Conservation (phyloP, 2,113 vertebrate species). For the Thryonomys swinderianus region DNA sequence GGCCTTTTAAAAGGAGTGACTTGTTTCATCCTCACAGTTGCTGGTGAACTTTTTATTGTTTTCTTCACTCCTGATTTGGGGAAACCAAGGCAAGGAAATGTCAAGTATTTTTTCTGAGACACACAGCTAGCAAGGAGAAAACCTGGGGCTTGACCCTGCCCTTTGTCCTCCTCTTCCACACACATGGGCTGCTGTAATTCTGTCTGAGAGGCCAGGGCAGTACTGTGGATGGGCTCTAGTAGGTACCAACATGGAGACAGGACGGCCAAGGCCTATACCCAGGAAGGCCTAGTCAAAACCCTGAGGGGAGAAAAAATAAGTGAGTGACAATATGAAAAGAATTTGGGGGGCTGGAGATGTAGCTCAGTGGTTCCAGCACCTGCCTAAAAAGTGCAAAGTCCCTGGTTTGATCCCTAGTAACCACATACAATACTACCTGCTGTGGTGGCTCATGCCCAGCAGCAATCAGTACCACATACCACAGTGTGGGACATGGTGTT, state of each 20-base stretch:
- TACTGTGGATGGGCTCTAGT: background rate
- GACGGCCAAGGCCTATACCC: background rate
- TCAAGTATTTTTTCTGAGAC: background rate
- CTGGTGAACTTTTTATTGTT: background rate
- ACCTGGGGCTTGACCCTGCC: background rate
- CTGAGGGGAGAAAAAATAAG: background rate
- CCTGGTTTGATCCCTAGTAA: no score
- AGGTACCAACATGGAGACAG: background rate
- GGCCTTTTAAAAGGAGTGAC: background rate
- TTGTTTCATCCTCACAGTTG: background rate
- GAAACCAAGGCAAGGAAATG: slow-evolving; percentile 20
- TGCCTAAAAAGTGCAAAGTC: no score
- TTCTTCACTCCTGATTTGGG: background rate
- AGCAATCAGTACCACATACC: no score
- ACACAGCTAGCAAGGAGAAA: background rate
- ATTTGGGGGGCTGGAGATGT: no score
- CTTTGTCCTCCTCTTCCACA: no score
- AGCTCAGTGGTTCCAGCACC: no score
- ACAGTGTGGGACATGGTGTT: no score
- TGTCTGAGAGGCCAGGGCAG: background rate
- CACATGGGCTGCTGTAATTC: background rate
- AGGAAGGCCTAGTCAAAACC: background rate
- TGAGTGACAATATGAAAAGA: background rate
- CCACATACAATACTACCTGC: no score
- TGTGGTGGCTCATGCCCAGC: no score